Evolutionary conservation across 2,113 vertebrate genomes (phyloP).

Genomic region (Carassius auratus): DNA sequence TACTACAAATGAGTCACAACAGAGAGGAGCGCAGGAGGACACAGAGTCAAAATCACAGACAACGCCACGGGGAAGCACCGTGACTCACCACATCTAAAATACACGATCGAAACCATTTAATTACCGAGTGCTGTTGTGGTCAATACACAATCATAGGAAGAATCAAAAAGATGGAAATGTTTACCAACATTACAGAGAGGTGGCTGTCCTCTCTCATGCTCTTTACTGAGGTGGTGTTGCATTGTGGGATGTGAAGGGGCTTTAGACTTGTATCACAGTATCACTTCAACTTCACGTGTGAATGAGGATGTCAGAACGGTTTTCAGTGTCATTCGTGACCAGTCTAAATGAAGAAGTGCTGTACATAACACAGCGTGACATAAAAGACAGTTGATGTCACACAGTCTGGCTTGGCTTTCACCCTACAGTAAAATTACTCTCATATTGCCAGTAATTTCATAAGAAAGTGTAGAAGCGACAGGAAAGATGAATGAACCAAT

Average conservation of each 20-base stretch:
- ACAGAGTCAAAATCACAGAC: conserved; percentile 19
- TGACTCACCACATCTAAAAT: conserved; percentile 38
- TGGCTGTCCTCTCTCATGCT: background rate
- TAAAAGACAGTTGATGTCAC: background rate
- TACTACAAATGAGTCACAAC: conserved; percentile 41
- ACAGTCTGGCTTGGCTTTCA: background rate
- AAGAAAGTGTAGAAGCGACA: background rate
- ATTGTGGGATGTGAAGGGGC: conserved; percentile 13
- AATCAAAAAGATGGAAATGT: conserved; percentile 23
- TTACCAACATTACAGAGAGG: conserved; percentile 17
- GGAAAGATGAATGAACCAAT: background rate
- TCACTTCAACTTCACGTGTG: background rate
- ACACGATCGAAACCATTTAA: conserved; percentile 28
- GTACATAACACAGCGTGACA: background rate
- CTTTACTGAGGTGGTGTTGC: background rate
- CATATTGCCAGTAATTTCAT: background rate
- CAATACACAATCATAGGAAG: conserved; percentile 18
- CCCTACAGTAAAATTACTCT: background rate
- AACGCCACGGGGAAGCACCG: conserved; percentile 24
- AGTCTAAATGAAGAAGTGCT: background rate
- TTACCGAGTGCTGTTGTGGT: background rate
- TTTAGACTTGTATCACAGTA: background rate
- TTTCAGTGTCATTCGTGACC: background rate
- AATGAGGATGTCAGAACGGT: background rate
- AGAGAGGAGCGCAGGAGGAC: background rate